A percentile compares a stretch with the other conserved stretches of the same genome.
Evolutionary conservation across 2,113 vertebrate species (phyloP).

Genomic region (Charina bottae): DNA sequence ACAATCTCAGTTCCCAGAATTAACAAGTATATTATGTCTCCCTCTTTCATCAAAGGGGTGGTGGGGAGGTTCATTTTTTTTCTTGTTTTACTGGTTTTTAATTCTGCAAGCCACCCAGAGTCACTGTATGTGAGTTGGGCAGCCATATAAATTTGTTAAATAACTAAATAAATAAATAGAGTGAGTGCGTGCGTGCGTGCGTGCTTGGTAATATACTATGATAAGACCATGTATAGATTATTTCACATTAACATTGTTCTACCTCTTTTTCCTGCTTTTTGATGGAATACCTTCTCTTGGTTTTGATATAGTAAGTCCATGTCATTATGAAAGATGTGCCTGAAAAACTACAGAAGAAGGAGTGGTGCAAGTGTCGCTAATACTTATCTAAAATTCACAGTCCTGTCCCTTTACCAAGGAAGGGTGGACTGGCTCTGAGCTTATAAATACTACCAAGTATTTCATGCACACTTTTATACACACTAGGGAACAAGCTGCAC

Average conservation of each 20-base stretch:
- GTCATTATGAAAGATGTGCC: neutral
- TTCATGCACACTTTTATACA: neutral
- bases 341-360: neutral
- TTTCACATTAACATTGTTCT: neutral
- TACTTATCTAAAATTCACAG: neutral
- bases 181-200: no score
- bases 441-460: neutral
- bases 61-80: no score
- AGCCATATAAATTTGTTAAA: no score
- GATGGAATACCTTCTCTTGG: neutral
- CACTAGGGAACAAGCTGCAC: neutral
- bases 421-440: neutral
- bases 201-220: no score
- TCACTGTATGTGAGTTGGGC: no score
- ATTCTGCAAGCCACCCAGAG: no score
- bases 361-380: no score
- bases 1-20: neutral
- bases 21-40: no score
- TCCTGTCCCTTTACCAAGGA: neutral
- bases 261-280: neutral
- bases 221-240: neutral
- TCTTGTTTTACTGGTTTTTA: no score
- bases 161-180: no score
- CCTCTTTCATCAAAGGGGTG: no score
- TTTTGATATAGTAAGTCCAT: neutral